Base-by-base conservation (phyloP, 2,888 invertebrate species). In the Heterodera filipjevi region DNA sequence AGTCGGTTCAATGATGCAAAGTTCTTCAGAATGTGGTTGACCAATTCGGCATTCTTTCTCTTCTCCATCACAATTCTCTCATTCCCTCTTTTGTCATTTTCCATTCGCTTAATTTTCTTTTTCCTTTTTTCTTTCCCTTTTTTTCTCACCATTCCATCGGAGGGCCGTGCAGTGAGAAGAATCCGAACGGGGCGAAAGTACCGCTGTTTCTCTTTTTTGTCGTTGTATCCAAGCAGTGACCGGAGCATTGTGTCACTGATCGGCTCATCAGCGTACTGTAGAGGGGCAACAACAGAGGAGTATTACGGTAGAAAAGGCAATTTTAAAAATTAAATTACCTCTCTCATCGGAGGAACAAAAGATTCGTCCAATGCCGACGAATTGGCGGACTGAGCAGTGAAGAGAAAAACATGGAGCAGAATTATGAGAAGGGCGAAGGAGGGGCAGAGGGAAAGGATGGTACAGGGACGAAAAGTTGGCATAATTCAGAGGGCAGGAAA, bases 1-100 rank as follows among this genome's bases (percentile, higher is more conserved):
- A 88, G 84, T 66, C 88, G 83, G 79, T 86, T 86, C 66, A 88
- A 80, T 12, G 85, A 82, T 53, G 85, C 84, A 72, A 87, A 87
- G 82, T 87, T 87, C 80, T 87, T 87, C 77, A 88, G 79, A 53
- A 88, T 87, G 80, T 88, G 88, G 71, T 88, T 88, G 66, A 88
- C 88, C 46, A 88, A 84, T 72, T 84, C 84, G n/a, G 84, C 84
- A 71, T 85, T 84, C 76, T 84, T 84, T 46, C 84, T 77, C 71
- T 84, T 84, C 27, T 66, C 66, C 78, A 75, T 8, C 16, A 68
- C 30, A 68, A 68, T 68, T 22, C 33, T 32, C 16, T 19, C 68
- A 3, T 68, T 35, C 33, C 46, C 16, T 75, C 30, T 32, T 68
- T 33, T 53, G 44, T 33, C 66, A 27, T 39, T 19, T 66, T 53